Percentiles rank a stretch among this genome's conserved stretches.
phyloP scores from a whole-genome alignment of 2,888 invertebrate species.

The Hetaerina titia region DNA sequence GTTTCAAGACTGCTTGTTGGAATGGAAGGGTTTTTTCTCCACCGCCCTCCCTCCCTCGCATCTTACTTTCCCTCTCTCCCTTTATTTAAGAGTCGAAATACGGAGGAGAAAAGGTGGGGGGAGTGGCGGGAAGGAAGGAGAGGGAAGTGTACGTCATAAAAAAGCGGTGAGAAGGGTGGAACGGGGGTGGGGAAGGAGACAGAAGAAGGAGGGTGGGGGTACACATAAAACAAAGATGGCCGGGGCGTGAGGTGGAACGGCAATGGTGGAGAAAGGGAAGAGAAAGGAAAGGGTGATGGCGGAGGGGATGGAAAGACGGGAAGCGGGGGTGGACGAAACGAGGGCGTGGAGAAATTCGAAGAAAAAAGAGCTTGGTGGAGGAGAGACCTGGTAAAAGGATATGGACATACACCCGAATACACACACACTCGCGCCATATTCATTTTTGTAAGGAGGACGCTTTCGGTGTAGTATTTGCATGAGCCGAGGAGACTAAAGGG shows the following conservation, averaged over 20 bases:
- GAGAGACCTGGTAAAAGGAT: not conserved
- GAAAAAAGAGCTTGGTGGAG: not conserved
- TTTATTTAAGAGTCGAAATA: not conserved
- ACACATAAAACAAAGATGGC: conserved; percentile 57
- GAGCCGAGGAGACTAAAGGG: not conserved
- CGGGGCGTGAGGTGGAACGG: conserved; percentile 18
- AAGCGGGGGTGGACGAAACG: not conserved
- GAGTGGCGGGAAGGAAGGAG: not conserved
- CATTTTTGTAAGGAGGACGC: not conserved
- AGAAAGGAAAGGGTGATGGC: not conserved
- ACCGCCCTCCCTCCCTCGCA: not conserved
- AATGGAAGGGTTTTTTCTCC: conserved; percentile 2
- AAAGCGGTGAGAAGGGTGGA: not conserved
- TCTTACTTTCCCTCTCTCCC: not conserved
- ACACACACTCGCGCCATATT: not conserved
- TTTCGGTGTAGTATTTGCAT: not conserved
- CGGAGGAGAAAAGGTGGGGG: not conserved
- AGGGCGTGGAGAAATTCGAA: not conserved
- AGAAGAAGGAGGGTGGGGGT: not conserved
- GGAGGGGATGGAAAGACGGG: not conserved
- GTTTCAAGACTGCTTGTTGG: not conserved
- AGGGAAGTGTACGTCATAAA: not conserved
- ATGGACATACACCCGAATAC: not conserved
- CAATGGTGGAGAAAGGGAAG: not conserved
- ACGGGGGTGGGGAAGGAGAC: not conserved